Conservation (phyloP, 2,888 invertebrate genomes). For the Microplitis manilae region DNA sequence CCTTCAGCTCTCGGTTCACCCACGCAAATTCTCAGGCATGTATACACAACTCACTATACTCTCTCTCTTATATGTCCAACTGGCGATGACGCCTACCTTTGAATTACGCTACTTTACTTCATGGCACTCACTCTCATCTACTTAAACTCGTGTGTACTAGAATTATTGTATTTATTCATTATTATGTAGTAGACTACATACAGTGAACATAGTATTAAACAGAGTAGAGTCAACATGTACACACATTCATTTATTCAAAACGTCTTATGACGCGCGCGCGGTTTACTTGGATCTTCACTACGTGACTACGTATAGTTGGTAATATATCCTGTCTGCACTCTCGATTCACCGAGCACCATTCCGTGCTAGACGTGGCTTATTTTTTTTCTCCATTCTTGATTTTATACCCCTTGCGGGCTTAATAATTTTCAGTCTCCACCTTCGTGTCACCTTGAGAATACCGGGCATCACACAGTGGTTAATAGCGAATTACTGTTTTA, state of each 20-base stretch:
- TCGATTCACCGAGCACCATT: not conserved
- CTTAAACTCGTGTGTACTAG: slow-evolving; percentile 1
- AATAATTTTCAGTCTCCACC: slow-evolving; percentile 19
- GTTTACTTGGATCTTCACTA: not conserved
- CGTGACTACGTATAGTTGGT: slow-evolving; percentile 27
- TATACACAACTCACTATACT: not conserved
- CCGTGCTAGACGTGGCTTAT: not conserved
- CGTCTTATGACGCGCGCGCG: not conserved
- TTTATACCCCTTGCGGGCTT: not conserved
- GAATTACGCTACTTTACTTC: slow-evolving; percentile 39
- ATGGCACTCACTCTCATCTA: slow-evolving; percentile 26
- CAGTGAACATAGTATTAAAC: slow-evolving; percentile 35
- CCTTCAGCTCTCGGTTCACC: slow-evolving; percentile 14
- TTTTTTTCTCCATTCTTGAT: slow-evolving; percentile 13
- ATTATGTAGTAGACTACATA: slow-evolving; percentile 14
- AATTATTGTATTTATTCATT: slow-evolving; percentile 34
- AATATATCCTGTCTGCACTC: slow-evolving; percentile 35
- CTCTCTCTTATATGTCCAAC: slow-evolving; percentile 11
- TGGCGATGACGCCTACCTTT: slow-evolving; percentile 37
- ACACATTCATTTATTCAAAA: not conserved
- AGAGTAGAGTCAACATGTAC: not conserved
- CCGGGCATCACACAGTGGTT: slow-evolving; percentile 35
- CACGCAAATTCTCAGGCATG: slow-evolving; percentile 25
- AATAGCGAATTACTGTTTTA: slow-evolving; percentile 48
- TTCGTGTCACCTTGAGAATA: slow-evolving; percentile 31